Evolutionary conservation across 1,140 invertebrate species (phyloP), one percentile per base, ranked within the genome.

Genomic region (Hormaphis cornu): DNA sequence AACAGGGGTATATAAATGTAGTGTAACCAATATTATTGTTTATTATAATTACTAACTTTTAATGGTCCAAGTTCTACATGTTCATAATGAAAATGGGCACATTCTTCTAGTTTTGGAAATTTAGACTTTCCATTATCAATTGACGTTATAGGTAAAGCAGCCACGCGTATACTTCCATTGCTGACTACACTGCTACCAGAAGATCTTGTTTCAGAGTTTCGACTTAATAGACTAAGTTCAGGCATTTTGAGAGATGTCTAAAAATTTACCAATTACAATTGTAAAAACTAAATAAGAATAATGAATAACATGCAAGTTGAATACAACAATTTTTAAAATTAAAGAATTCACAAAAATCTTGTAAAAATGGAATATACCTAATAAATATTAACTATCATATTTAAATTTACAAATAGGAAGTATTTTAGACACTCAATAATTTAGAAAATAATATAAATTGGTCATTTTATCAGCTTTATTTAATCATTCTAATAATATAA

Each of bases 31-130:
- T 28, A 24, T 24, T 24, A 28, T 42, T 18, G 18, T 69, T 24
- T 52, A 12, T 16, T 35, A 8, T 40, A 3, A 26, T 40, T 33
- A 30, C 79, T 79, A 77, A 91, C 88, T 76, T 85, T 83, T 8
- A 95, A 79, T 0, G 84, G 83, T 14, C 87, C 85, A 72, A 98
- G 82, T 73, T 93, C 89, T 1, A 97, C 93, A 73, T 90, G 84
- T 75, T 97, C 95, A 78, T 97, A 98, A 78, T 98, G 95, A 79
- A 98, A 98, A 78, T 98, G 95, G n/a, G 94, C 94, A 80, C 94
- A 98, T 78, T 98, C 93, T 78, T 97, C 91, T 70, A 98, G 82
- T 77, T 94, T 95, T 8, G 94, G 94, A 81, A 97, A 97, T 53
- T 85, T 78, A 24, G 74, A 73, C 35, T 69, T 71, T 26, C 71